Conservation (phyloP, 2,888 invertebrate genomes). For the Sicus ferrugineus region DNA sequence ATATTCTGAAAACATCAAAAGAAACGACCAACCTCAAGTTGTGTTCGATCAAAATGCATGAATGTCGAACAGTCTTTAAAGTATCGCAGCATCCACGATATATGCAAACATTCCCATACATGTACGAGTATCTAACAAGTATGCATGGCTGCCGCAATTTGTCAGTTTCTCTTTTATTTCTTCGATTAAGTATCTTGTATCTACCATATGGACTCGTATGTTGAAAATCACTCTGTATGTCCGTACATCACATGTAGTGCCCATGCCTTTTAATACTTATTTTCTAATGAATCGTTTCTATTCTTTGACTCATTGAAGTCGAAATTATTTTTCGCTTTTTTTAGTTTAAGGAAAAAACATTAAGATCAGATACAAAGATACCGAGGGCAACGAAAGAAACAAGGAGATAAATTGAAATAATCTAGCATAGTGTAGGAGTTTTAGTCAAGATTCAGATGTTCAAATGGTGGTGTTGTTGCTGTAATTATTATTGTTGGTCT, state of each 20-base stretch:
- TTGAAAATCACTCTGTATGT: background rate
- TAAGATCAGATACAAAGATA: constrained; percentile 60
- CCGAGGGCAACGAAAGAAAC: constrained; percentile 8
- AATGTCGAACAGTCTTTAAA: constrained; percentile 6
- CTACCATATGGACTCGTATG: background rate
- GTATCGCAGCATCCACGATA: background rate
- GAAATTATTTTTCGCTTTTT: background rate
- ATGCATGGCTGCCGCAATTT: constrained; percentile 26
- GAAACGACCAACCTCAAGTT: constrained; percentile 12
- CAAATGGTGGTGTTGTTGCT: background rate
- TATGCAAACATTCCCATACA: background rate
- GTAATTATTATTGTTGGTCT: constrained; percentile 11
- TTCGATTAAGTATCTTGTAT: constrained; percentile 19
- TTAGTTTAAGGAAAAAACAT: constrained; percentile 45
- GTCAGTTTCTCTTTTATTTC: constrained; percentile 31
- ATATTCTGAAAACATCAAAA: constrained; percentile 17
- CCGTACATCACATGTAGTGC: background rate
- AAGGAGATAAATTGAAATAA: background rate
- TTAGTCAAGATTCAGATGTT: background rate
- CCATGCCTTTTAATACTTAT: background rate
- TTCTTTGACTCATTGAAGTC: constrained; percentile 19
- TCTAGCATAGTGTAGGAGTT: constrained; percentile 20
- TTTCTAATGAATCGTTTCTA: constrained; percentile 29
- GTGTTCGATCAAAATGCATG: constrained; percentile 4
- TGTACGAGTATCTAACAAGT: constrained; percentile 18